Conservation (phyloP, 1,140 invertebrate species). For the Bombus huntii region DNA sequence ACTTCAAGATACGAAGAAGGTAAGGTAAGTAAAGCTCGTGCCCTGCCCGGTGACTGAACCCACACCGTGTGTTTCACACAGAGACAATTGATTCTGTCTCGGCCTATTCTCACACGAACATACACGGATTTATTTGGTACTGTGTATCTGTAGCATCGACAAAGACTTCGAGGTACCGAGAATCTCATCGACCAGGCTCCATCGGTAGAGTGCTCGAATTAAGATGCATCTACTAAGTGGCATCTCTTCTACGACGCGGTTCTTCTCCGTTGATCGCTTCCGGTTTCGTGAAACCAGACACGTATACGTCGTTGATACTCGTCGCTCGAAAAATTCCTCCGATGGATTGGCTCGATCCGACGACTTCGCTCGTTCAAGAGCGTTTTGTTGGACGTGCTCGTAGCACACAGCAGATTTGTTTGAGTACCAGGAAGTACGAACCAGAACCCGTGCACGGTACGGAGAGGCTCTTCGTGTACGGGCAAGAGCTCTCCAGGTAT, state of each 20-base stretch:
- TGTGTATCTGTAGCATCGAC: slow-evolving; percentile 35
- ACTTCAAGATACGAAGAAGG: slow-evolving; percentile 66
- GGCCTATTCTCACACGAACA: slow-evolving; percentile 15
- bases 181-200: slow-evolving; percentile 51
- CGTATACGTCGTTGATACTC: background rate
- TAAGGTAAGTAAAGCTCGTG: slow-evolving; percentile 69
- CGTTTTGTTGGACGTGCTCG: slow-evolving; percentile 44
- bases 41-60: slow-evolving; percentile 73
- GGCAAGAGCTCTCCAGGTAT: slow-evolving; percentile 56
- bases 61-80: slow-evolving; percentile 64
- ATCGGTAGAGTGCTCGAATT: slow-evolving; percentile 45
- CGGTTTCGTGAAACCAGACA: slow-evolving; percentile 14
- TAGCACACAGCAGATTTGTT: slow-evolving; percentile 54
- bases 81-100: background rate
- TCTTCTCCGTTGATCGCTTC: slow-evolving; percentile 1
- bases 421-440: slow-evolving; percentile 62
- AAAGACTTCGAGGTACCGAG: slow-evolving; percentile 52
- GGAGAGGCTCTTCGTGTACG: slow-evolving; percentile 50
- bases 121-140: background rate
- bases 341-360: background rate
- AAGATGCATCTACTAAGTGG: slow-evolving; percentile 49
- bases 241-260: background rate
- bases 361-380: background rate
- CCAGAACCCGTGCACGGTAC: slow-evolving; percentile 28
- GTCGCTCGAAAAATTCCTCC: background rate